Conservation (phyloP, 1,140 invertebrate genomes). For the Physella acuta region DNA sequence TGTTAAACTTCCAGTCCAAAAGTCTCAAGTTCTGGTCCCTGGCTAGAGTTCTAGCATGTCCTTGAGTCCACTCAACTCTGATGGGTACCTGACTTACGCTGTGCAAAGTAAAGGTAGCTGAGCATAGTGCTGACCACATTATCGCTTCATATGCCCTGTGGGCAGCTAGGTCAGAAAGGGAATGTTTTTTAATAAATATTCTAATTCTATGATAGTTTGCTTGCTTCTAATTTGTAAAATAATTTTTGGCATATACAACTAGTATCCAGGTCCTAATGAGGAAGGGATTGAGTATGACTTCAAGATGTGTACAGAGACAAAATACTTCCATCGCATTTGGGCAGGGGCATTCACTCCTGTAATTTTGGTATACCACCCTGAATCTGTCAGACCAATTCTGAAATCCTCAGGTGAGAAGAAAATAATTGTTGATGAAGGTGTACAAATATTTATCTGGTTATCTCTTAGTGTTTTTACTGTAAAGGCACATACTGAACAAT, state of each 20-base stretch:
- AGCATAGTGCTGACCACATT: too few species aligned
- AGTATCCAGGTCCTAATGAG: slow-evolving; percentile 44
- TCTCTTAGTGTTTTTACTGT: background rate
- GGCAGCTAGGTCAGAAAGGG: too few species aligned
- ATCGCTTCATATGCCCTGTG: too few species aligned
- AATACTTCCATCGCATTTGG: slow-evolving; percentile 22
- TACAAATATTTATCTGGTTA: background rate
- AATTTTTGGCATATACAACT: too few species aligned
- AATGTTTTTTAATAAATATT: background rate
- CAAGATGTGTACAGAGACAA: slow-evolving; percentile 26
- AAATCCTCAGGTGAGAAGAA: slow-evolving; percentile 23
- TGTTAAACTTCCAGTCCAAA: too few species aligned
- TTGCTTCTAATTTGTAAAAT: background rate
- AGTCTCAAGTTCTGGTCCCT: too few species aligned
- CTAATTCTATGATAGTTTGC: background rate
- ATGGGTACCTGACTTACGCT: too few species aligned
- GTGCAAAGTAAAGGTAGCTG: too few species aligned
- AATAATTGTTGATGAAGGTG: too few species aligned
- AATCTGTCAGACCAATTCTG: slow-evolving; percentile 16
- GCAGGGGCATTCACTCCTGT: slow-evolving; percentile 12
- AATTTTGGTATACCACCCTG: slow-evolving; percentile 12
- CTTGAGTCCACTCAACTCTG: too few species aligned
- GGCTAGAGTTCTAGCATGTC: too few species aligned
- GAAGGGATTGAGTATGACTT: slow-evolving; percentile 35
- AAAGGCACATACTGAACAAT: too few species aligned